Percentiles rank a stretch among this genome's conserved stretches.
Conservation (phyloP, 2,888 invertebrate species). For the Uropetala carovei region DNA sequence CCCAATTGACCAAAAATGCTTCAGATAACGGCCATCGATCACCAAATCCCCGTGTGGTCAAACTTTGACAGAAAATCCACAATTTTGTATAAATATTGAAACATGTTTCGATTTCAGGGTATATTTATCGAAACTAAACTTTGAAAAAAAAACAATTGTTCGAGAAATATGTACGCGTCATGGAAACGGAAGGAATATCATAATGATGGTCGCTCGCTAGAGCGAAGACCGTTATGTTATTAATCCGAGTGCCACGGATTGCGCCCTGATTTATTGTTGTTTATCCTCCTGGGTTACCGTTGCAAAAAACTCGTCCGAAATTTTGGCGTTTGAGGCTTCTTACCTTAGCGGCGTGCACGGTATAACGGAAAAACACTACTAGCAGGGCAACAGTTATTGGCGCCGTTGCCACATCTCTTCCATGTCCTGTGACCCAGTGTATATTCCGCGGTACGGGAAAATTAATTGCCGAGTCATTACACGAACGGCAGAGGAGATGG, state of each 20-base stretch:
- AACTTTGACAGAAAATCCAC: too few species aligned
- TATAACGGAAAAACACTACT: constrained; percentile 29
- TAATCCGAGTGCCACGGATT: background rate
- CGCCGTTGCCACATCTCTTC: constrained; percentile 38
- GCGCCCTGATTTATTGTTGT: constrained; percentile 49
- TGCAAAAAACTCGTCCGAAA: constrained; percentile 61
- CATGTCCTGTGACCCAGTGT: background rate
- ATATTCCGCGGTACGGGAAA: background rate
- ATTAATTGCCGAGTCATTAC: background rate
- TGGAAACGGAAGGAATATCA: background rate
- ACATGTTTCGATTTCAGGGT: too few species aligned
- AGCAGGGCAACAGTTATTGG: constrained; percentile 36
- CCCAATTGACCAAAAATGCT: too few species aligned
- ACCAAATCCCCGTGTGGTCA: too few species aligned
- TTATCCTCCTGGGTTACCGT: constrained; percentile 46
- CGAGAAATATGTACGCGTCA: background rate
- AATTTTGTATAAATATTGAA: too few species aligned
- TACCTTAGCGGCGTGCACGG: background rate
- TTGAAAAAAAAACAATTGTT: background rate
- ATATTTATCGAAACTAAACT: too few species aligned
- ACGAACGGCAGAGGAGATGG: background rate
- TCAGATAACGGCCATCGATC: too few species aligned
- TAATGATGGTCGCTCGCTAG: background rate
- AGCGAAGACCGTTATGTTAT: background rate
- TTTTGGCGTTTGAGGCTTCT: constrained; percentile 36